Base-by-base conservation (phyloP, 2,797 vertebrate species). In the Erethizon dorsatum region DNA sequence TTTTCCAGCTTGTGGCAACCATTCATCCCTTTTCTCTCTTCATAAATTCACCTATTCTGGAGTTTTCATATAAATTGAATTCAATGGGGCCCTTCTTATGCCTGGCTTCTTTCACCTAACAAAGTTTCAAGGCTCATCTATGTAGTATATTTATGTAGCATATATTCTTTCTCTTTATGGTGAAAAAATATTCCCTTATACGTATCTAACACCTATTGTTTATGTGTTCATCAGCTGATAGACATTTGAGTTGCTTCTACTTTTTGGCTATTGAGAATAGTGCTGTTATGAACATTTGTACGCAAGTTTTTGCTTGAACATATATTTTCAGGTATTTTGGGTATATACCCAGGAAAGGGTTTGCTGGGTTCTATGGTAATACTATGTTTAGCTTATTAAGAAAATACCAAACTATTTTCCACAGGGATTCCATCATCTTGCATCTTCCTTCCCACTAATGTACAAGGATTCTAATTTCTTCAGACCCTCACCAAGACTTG, bases 351-450 rank as follows among this genome's bases (percentile, higher is more conserved):
- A 83, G 20, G 9, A 47, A 1, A 31, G 1, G n/a, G 78, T 54
- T 56, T 90, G 2, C 50, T 92, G 54, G 22, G 5, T 89, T 83
- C 33, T 69, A 15, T 33, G 37, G 0, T 69, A 87, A 78, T 73
- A 83, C 33, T 73, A 13, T 83, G 8, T 82, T 92, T 82, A 88
- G 79, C 22, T 71, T 92, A 77, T 24, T 90, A 52, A 80, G 20
- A 17, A 90, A 75, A 8, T 9, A 65, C 1, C 57, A 83, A 56
- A 33, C 10, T 52, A 0, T 10, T 82, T 63, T 73, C 41, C n/a
- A 77, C 20, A 24, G 8, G 83, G 20, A 4, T 13, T 69, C 12
- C 7, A 65, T 2, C 6, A 88, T 71, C 65, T 87, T 78, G 54
- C 20, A 50, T 79, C 14, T 11, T 56, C 6, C 17, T 24, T 18